Evolutionary conservation across 37 sponge, comb jelly and placozoan genomes (phyloP).

Genomic region (Geodia barretti): DNA sequence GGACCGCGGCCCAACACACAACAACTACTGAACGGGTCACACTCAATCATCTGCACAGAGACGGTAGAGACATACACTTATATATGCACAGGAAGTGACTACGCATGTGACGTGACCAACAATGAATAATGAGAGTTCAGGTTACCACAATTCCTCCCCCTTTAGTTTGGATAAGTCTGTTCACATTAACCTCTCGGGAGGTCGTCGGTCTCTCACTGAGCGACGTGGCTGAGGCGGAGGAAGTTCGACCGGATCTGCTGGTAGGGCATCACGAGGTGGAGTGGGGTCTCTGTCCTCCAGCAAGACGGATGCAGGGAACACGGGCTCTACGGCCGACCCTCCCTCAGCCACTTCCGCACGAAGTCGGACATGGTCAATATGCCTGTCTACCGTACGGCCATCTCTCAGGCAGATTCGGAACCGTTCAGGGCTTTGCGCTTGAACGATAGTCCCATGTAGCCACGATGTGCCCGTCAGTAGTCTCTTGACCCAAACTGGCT

Average conservation of each 20-base stretch:
- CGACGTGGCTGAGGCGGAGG: neutral
- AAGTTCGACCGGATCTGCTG: neutral
- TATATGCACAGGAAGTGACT: neutral
- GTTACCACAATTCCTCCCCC: neutral
- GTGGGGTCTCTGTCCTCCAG: neutral
- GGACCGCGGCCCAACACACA: too few species aligned
- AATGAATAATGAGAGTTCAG: neutral
- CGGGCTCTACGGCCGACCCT: neutral
- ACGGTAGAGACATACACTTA: neutral
- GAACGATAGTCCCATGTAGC: neutral
- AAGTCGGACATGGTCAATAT: neutral
- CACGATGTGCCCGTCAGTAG: neutral
- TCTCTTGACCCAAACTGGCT: neutral
- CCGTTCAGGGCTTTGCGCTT: neutral
- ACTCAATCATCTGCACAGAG: neutral
- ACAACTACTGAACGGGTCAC: too few species aligned
- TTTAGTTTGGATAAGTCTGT: neutral
- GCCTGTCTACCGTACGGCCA: conserved; percentile 4
- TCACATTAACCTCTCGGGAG: neutral
- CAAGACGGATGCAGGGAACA: neutral
- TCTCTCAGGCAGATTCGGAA: neutral
- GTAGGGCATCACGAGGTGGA: neutral
- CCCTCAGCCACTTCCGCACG: neutral
- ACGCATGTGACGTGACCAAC: too few species aligned
- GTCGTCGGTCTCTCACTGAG: too few species aligned